Percentiles rank a stretch among this genome's conserved stretches.
phyloP scores from a whole-genome alignment of 2,797 vertebrate genomes.

The Cyprinodon diabolis region DNA sequence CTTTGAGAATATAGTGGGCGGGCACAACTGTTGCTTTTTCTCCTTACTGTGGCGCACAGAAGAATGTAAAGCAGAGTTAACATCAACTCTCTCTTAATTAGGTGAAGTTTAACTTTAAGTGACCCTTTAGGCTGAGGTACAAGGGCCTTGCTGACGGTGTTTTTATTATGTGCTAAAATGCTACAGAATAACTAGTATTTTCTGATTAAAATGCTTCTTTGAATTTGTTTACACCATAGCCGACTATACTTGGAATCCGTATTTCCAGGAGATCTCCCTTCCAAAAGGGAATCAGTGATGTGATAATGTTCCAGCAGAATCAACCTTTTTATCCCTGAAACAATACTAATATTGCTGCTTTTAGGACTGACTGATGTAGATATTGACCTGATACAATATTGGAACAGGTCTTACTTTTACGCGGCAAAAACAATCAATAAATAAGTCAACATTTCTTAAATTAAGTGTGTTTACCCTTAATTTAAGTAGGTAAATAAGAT shows the following conservation, averaged over 20 bases:
- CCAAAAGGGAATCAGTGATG: not conserved
- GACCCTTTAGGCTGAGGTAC: conserved; percentile 8
- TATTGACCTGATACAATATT: no score
- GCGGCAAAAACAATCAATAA: no score
- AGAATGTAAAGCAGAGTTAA: conserved; percentile 30
- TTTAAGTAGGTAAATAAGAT: no score
- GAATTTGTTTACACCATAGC: not conserved
- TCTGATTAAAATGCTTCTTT: not conserved
- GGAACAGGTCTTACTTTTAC: no score
- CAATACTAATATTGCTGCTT: no score
- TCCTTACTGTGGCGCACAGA: not conserved
- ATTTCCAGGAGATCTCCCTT: conserved; percentile 3
- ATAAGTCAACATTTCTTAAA: no score
- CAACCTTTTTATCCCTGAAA: no score
- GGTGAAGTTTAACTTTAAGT: conserved; percentile 32
- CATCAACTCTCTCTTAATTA: conserved; percentile 14
- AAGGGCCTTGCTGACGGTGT: not conserved
- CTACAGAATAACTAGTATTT: not conserved
- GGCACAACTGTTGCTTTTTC: conserved; percentile 20
- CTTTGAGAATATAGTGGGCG: conserved; percentile 63
- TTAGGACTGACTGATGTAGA: no score
- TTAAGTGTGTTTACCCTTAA: no score
- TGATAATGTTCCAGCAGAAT: not conserved
- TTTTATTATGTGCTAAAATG: not conserved
- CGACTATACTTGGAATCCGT: not conserved